Percentiles rank a stretch among this genome's conserved stretches.
Evolutionary conservation across 2,113 vertebrate species (phyloP).

Genomic region (Seriola rivoliana): DNA sequence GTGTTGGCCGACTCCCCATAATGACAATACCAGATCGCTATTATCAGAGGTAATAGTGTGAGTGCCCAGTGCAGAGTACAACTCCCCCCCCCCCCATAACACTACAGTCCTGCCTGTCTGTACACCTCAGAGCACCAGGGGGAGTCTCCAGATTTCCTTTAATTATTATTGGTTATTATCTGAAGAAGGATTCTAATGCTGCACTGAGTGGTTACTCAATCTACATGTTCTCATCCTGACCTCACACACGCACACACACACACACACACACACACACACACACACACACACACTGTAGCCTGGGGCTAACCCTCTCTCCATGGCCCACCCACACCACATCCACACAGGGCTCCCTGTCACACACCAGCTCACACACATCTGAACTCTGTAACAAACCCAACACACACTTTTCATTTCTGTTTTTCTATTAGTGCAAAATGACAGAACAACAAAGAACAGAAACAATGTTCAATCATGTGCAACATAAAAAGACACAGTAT

Average conservation of each 20-base stretch:
- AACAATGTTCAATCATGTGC: neutral
- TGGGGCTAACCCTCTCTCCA: slow-evolving; percentile 25
- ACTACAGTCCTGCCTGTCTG: neutral
- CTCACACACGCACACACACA: slow-evolving; percentile 20
- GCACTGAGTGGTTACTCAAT: slow-evolving; percentile 49
- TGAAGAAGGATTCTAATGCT: slow-evolving; percentile 61
- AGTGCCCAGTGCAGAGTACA: slow-evolving; percentile 79
- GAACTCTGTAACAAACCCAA: too few species aligned
- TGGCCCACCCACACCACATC: slow-evolving; percentile 37
- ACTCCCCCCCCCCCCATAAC: neutral
- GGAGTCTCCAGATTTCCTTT: slow-evolving; percentile 55
- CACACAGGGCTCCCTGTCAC: slow-evolving; percentile 4
- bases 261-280: neutral
- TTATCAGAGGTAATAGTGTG: slow-evolving; percentile 85
- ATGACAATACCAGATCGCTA: slow-evolving; percentile 91
- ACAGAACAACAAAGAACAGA: neutral
- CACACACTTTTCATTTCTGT: too few species aligned
- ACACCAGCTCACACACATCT: neutral
- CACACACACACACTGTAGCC: slow-evolving; percentile 11
- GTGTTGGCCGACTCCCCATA: slow-evolving; percentile 85
- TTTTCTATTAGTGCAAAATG: neutral
- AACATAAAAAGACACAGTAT: too few species aligned
- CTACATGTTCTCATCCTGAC: slow-evolving; percentile 58
- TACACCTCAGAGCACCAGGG: slow-evolving; percentile 32
- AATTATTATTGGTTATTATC: slow-evolving; percentile 73